Base-by-base conservation (phyloP, 2,888 invertebrate genomes). In the Lathronympha strigana region DNA sequence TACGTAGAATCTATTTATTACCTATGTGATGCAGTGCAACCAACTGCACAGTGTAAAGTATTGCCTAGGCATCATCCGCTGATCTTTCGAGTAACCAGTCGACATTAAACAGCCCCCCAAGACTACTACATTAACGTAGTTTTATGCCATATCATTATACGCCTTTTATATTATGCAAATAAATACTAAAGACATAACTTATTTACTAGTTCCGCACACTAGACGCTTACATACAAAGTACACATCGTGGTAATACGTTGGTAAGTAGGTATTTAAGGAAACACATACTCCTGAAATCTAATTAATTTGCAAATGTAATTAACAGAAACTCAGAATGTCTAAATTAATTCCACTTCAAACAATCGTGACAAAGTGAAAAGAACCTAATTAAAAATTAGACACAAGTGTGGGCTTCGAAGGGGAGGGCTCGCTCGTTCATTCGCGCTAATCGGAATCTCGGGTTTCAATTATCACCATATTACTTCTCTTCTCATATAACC, bases 391-490 rank as follows among this genome's bases (percentile, higher is more conserved):
- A 58, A 63, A 54, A 54, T 60, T 60, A 47, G 64, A 45, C 47
- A 40, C 47, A 38, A 47, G 53, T 60, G 49, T 55, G 63, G 43
- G 31, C 51, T 17, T 25, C 51, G 58, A 36, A 53, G 4, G 61
- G 53, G 54, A 54, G 53, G 51, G 47, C 53, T 36, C 28, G 58
- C 60, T 36, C 77, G 74, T 76, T 84, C 80, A 76, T 82, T 83
- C 75, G 82, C 79, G 74, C 78, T 87, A 82, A 83, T 84, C 79
- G 75, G 77, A 69, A 72, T 76, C 80, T 88, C 82, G 67, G 67
- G 81, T 87, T 88, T 80, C 88, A 81, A 73, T 76, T 77, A 78
- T 57, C 43, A 43, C 31, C 43, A 1, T 43, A 21, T 45, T 31
- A 45, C 31, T 57, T 28, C 9, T 9, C 31, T 57, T 28, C 9